These are phyloP conservation scores for Montifringilla adamsi DNA, from an alignment of 2,113 vertebrate genomes.

Conservation along the genomic window DNA sequence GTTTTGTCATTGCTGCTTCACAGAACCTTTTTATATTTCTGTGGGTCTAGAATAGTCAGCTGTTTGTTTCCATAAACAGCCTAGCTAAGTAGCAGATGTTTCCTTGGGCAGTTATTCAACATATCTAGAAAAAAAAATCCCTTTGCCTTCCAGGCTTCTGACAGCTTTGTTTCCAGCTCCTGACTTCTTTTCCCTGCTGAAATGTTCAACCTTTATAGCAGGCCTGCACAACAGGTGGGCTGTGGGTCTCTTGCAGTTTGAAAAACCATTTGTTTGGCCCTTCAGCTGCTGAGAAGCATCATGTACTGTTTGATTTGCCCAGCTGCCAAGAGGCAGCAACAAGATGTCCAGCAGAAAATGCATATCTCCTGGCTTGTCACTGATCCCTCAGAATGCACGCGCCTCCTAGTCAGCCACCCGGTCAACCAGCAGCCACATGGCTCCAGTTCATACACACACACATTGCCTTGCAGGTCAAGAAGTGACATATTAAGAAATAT, in stretches of 20 bases:
- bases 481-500: neutral
- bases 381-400: neutral
- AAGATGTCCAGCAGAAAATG: slow-evolving; percentile 59
- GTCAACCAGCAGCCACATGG: neutral
- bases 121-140: slow-evolving; percentile 33
- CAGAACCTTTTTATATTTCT: neutral
- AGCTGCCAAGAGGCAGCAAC: slow-evolving; percentile 57
- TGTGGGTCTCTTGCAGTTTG: slow-evolving; percentile 41
- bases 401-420: slow-evolving; percentile 11
- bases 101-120: slow-evolving; percentile 62
- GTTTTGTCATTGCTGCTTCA: neutral
- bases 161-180: slow-evolving; percentile 60
- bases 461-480: neutral
- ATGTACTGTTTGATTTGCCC: slow-evolving; percentile 61
- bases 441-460: neutral
- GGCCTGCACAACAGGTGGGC: slow-evolving; percentile 59
- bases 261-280: slow-evolving; percentile 63
- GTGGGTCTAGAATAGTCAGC: slow-evolving; percentile 40
- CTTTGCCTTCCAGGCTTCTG: slow-evolving; percentile 53
- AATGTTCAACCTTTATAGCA: slow-evolving; percentile 58
- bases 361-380: neutral
- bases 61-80: slow-evolving; percentile 61
- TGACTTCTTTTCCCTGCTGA: slow-evolving; percentile 60
- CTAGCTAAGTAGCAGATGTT: slow-evolving; percentile 60
- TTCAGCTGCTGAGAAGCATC: slow-evolving; percentile 64